Evolutionary conservation across 64 coral and sea anemone genomes (phyloP).

Genomic region (Pocillopora verrucosa): DNA sequence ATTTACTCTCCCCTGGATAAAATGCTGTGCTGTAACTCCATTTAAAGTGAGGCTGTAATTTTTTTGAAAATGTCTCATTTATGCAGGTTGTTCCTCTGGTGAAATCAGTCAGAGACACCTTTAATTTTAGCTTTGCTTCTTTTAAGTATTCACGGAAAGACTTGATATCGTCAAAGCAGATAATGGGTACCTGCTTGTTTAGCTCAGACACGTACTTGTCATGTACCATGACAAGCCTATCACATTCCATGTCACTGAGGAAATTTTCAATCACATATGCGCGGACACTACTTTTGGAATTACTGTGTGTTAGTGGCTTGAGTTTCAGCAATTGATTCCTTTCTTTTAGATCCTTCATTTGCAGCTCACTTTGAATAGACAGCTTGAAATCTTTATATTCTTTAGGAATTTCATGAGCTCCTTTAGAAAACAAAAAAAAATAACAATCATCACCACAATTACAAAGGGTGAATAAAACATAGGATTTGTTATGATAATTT

Average conservation of each 20-base stretch:
- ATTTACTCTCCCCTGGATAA: constrained; percentile 97
- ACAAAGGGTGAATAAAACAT: too few species aligned
- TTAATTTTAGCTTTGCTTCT: constrained; percentile 71
- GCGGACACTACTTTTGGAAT: constrained; percentile 60
- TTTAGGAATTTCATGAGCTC: constrained; percentile 1
- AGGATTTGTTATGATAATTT: too few species aligned
- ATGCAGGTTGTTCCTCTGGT: constrained; percentile 84
- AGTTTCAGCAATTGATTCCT: constrained; percentile 53
- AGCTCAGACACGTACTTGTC: constrained; percentile 60
- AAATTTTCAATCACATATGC: constrained; percentile 90
- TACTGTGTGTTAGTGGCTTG: constrained; percentile 45
- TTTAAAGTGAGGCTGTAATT: constrained; percentile 61
- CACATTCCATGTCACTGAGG: constrained; percentile 77
- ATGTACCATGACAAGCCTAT: constrained; percentile 71
- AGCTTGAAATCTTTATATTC: constrained; percentile 62
- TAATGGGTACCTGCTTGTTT: constrained; percentile 71
- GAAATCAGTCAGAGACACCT: constrained; percentile 82
- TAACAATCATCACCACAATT: neutral
- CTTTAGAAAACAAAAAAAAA: neutral
- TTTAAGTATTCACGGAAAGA: constrained; percentile 86
- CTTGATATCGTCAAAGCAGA: constrained; percentile 84
- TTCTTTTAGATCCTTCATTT: constrained; percentile 63
- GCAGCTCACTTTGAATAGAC: constrained; percentile 60
- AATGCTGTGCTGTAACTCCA: constrained; percentile 99
- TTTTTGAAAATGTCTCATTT: constrained; percentile 88